Evolutionary conservation across 2,888 invertebrate genomes (phyloP).

Genomic region (Ennomos quercinarius): DNA sequence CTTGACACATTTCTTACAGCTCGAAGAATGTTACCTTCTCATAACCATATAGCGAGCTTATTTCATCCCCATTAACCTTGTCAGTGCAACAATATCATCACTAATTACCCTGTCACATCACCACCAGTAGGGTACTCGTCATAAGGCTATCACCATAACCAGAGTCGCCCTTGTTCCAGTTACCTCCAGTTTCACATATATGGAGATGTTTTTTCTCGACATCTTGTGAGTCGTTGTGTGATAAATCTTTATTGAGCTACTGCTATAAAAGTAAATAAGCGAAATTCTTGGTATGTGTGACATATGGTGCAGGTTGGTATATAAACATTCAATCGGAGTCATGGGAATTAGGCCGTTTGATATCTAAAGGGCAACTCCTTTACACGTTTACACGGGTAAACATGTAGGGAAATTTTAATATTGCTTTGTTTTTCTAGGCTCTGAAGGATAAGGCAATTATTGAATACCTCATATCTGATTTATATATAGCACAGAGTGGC

Average conservation of each 20-base stretch:
- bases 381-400: background rate
- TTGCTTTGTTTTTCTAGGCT: background rate
- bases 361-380: slow-evolving; percentile 11
- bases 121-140: background rate
- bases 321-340: slow-evolving; percentile 7
- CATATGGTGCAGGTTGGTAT: slow-evolving; percentile 16
- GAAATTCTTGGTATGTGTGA: slow-evolving; percentile 14
- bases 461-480: too few relatives aligned
- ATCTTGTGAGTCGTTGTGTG: slow-evolving; percentile 5
- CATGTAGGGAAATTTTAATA: background rate
- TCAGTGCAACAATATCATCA: slow-evolving; percentile 13
- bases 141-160: slow-evolving; percentile 25
- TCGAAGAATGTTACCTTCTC: too few relatives aligned
- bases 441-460: too few relatives aligned
- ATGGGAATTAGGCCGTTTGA: slow-evolving; percentile 14
- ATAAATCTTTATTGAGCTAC: slow-evolving; percentile 8
- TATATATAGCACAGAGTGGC: too few relatives aligned
- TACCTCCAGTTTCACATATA: slow-evolving; percentile 29
- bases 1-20: background rate
- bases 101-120: slow-evolving; percentile 9
- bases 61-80: slow-evolving; percentile 19
- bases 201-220: slow-evolving; percentile 35
- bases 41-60: slow-evolving; percentile 15
- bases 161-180: slow-evolving; percentile 37
- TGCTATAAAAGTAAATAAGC: slow-evolving; percentile 1